Percentiles rank a stretch among this genome's conserved stretches.
Conservation (phyloP, 2,797 vertebrate species). For the Fundulus diaphanus region DNA sequence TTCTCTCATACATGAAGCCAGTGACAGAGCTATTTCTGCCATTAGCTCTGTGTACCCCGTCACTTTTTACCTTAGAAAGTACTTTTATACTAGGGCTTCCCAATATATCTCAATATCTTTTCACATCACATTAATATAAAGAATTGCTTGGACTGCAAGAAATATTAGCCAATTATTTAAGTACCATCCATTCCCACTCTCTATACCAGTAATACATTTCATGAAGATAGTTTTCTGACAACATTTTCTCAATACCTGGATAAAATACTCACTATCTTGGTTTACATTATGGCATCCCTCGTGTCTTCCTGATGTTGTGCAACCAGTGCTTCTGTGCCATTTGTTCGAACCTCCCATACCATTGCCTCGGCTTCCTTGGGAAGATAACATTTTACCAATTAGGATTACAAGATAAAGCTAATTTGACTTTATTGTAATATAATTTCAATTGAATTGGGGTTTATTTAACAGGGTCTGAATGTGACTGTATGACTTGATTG, state of each 20-base stretch:
- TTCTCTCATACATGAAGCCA: no score
- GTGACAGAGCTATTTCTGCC: no score
- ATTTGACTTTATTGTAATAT: not conserved
- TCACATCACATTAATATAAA: not conserved
- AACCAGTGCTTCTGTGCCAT: not conserved
- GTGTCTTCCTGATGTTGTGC: not conserved
- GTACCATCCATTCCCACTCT: not conserved
- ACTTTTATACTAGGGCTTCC: not conserved
- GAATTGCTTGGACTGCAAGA: not conserved
- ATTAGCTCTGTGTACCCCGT: no score
- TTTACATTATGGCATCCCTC: not conserved
- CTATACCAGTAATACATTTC: not conserved
- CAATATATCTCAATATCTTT: not conserved
- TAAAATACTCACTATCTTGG: not conserved
- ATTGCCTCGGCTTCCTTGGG: not conserved
- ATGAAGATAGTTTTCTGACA: not conserved
- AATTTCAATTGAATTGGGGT: not conserved
- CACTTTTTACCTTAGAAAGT: not conserved
- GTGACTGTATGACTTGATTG: not conserved
- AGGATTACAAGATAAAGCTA: not conserved
- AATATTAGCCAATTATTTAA: not conserved
- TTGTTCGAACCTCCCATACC: no score
- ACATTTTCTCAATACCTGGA: not conserved
- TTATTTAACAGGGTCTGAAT: not conserved
- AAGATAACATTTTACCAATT: not conserved